Base-by-base conservation (phyloP, 2,113 vertebrate species). In the Paracanthobrama guichenoti region DNA sequence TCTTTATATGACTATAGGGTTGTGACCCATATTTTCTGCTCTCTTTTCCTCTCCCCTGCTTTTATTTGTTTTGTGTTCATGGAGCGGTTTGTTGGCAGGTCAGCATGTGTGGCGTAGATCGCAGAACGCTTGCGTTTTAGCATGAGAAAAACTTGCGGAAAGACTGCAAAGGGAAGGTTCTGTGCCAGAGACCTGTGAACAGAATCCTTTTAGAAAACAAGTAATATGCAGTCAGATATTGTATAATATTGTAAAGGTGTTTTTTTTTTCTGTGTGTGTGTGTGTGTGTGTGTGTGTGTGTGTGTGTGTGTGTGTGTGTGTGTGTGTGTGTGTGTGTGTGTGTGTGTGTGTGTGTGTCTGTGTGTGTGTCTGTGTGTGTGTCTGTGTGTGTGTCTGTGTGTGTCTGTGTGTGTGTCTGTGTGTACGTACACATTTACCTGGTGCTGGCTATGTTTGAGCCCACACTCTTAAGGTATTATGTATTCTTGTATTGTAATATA, bases 401-500 rank as follows among this genome's bases (percentile, higher is more conserved):
- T 50, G 67, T 48, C 67, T 86, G 42, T 77, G 60, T 79, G 62
- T 53, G 44, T 75, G 74, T 87, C 6, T 81, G 67, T 81, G 77
- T 82, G 71, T 93, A 87, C 89, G 85, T 35, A 24, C 86, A 90
- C 66, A 90, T 87, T 73, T 91, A 93, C 93, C 88, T 87, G 93
- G 94, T 93, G 92, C 95, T 94, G 66, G 90, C 93, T 94, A 88
- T 83, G 0, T 87, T 90, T 85, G 87, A 91, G 94, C 93, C 92
- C 92, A 92, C 92, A 82, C 81, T 84, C 86, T 50, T 90, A 93
- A 91, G 91, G 91, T 92, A 91, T 94, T 93, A 94, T 96, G 94
- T 93, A 86, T 94, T 92, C 91, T 94, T 93, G 96, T 88, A 72
- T 95, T 97, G 95, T 96, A 95, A 96, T 92, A 96, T 94, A 97